Evolutionary conservation across 2,888 invertebrate species (phyloP).

Genomic region (Nineta flava): DNA sequence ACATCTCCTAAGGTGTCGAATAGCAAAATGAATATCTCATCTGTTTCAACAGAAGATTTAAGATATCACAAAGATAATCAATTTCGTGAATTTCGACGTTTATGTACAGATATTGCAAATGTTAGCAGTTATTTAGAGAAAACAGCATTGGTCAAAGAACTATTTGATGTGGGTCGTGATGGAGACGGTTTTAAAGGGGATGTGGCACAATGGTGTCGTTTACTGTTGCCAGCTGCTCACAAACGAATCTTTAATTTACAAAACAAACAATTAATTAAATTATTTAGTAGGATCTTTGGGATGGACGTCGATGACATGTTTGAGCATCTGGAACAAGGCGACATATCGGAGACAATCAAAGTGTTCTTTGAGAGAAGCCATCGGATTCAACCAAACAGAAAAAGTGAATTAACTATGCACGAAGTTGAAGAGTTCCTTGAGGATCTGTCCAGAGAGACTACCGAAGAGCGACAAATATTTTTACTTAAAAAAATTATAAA

Average conservation of each 20-base stretch:
- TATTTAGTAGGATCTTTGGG: constrained; percentile 67
- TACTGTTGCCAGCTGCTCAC: constrained; percentile 66
- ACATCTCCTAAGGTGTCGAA: not conserved
- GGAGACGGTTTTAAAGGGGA: constrained; percentile 59
- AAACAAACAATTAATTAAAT: constrained; percentile 77
- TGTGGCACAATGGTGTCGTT: constrained; percentile 60
- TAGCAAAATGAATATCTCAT: not conserved
- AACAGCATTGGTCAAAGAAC: constrained; percentile 50
- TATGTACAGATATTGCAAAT: constrained; percentile 64
- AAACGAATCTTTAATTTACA: constrained; percentile 84
- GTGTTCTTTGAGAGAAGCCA: constrained; percentile 55
- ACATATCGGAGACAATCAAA: constrained; percentile 74
- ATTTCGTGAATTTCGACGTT: constrained; percentile 57
- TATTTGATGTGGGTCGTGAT: constrained; percentile 45
- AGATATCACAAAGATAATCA: constrained; percentile 42
- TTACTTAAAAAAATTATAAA: constrained; percentile 58
- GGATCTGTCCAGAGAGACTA: constrained; percentile 56
- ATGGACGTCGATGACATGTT: constrained; percentile 66
- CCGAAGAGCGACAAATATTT: constrained; percentile 72
- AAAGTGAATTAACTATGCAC: constrained; percentile 55
- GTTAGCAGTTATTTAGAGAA: constrained; percentile 70
- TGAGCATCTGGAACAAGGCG: constrained; percentile 74
- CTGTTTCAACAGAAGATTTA: constrained; percentile 18
- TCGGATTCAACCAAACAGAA: constrained; percentile 38
- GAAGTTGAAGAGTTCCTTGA: constrained; percentile 64